A percentile compares a stretch with the other conserved stretches of the same genome.
Evolutionary conservation across 2,888 invertebrate genomes (phyloP).

Genomic region (Cheilosia vulpina): DNA sequence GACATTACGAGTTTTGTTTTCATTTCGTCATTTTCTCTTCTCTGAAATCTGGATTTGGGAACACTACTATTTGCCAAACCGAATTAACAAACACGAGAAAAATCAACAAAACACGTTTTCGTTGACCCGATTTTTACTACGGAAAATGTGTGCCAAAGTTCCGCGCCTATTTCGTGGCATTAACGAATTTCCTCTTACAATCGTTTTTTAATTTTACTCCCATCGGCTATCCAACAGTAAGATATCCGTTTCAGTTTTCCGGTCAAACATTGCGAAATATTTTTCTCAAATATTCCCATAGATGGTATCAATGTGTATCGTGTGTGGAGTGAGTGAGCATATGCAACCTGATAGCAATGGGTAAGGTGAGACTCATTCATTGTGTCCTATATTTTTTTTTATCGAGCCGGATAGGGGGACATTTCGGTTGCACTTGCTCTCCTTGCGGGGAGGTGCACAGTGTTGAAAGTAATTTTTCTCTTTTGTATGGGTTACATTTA

Average conservation of each 20-base stretch:
- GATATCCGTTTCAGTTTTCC: constrained; percentile 67
- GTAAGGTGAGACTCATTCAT: constrained; percentile 45
- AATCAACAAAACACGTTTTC: constrained; percentile 43
- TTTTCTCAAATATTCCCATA: constrained; percentile 38
- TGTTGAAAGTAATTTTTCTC: constrained; percentile 22
- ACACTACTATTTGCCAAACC: background rate
- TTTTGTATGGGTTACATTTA: constrained; percentile 39
- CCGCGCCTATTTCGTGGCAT: constrained; percentile 49
- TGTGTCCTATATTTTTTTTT: constrained; percentile 48
- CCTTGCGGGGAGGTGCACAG: constrained; percentile 8
- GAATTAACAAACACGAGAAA: constrained; percentile 24
- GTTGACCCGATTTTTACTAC: constrained; percentile 50
- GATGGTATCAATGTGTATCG: background rate
- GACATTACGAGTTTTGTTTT: constrained; percentile 2
- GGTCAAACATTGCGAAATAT: constrained; percentile 58
- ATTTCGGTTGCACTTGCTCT: constrained; percentile 57
- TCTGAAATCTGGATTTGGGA: constrained; percentile 11
- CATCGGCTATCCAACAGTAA: background rate
- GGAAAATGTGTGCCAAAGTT: constrained; percentile 54
- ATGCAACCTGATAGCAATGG: constrained; percentile 43
- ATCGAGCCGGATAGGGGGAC: constrained; percentile 57
- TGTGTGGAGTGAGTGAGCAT: background rate
- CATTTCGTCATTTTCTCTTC: background rate
- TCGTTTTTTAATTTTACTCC: background rate
- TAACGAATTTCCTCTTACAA: constrained; percentile 13